phyloP scores from a whole-genome alignment of 2,113 vertebrate species.

The Rhinoptilus africanus region DNA sequence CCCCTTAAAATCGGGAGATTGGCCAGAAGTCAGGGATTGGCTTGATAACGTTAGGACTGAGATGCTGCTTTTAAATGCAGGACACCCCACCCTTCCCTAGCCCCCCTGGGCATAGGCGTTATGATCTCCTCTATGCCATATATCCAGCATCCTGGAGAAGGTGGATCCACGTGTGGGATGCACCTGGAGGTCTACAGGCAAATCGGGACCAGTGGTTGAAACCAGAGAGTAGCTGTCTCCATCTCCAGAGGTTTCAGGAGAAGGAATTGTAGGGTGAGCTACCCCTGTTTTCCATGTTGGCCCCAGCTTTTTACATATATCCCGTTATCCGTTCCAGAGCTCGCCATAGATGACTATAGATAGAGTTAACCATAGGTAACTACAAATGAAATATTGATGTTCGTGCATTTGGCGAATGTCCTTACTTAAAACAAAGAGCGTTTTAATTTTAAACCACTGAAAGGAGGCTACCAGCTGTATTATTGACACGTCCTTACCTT shows the following conservation, averaged over 20 bases:
- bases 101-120: not conserved
- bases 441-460: not conserved
- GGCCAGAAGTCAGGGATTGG: not conserved
- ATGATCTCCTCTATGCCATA: fast-evolving
- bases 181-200: not conserved
- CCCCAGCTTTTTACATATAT: not conserved
- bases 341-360: not conserved
- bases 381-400: not conserved
- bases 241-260: not conserved
- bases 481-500: not conserved
- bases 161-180: fast-evolving
- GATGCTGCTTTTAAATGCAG: not conserved
- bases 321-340: not conserved
- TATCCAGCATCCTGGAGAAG: not conserved
- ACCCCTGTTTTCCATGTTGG: not conserved
- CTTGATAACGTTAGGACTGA: not conserved
- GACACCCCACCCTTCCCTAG: not conserved
- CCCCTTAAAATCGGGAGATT: not conserved
- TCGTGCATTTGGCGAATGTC: not conserved
- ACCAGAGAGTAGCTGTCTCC: not conserved
- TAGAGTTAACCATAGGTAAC: too few relatives aligned
- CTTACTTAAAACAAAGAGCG: not conserved
- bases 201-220: not conserved
- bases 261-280: not conserved
- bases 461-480: not conserved